Evolutionary conservation across 2,113 vertebrate species (phyloP), one percentile per base, ranked within the genome.

Genomic region (Thunnus maccoyii): DNA sequence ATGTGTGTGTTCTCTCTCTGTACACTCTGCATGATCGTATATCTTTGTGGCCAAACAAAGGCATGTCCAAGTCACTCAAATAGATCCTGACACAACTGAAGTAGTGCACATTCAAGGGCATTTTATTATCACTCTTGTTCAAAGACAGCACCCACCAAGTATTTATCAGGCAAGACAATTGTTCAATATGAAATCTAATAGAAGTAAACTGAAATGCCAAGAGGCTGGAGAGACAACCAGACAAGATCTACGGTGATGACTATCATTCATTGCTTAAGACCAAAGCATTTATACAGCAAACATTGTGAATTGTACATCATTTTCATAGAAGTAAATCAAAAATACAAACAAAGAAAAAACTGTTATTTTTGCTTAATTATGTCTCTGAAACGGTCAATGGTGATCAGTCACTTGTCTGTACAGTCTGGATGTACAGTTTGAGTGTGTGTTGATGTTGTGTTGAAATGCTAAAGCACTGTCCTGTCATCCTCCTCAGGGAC

Each of bases 401-500:
- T 11, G 50, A 60, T 17, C 62, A 30, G 20, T 30, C 16, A 3
- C 64, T 36, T 25, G 63, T 48, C 54, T 51, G 47, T 8, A 14
- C 76, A 22, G 41, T 62, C 17, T 32, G 27, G 17, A 54, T 61
- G 66, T 57, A 32, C 61, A 60, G 47, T 41, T 8, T 41, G 36
- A 16, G 12, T 61, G 32, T 73, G 48, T 56, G 41, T 54, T 86
- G 54, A 25, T 66, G 58, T 36, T 50, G 12, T 85, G 78, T 61
- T 64, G 20, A 65, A 72, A 82, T 73, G 65, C 75, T 89, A 75
- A 87, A 67, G 54, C 72, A 20, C 5, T 84, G 73, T 87, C 63
- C 60, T 87, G 27, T 85, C 72, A 11, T 82, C 67, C 82, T 87
- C 94, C 83, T 48, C 86, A 99, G 98, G 98, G 98, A 84, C 97